Percentiles rank a stretch among this genome's conserved stretches.
Evolutionary conservation across 2,113 vertebrate genomes (phyloP).

Genomic region (Coptodon rendalli): DNA sequence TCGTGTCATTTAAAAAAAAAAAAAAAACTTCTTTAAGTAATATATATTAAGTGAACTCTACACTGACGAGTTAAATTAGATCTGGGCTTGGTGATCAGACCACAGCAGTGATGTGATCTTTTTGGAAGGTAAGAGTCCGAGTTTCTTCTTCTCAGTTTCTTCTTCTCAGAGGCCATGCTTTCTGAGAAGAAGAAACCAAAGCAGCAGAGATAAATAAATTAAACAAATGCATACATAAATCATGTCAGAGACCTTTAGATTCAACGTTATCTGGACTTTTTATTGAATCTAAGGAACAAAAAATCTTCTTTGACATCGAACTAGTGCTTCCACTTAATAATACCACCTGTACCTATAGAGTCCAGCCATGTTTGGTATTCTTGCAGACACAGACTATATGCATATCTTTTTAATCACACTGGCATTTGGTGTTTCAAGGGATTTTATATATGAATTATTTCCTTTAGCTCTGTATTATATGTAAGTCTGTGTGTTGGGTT

Average conservation of each 20-base stretch:
- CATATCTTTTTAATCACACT: neutral
- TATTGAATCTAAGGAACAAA: neutral
- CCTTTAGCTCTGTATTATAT: neutral
- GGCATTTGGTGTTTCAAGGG: neutral
- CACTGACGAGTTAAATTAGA: neutral
- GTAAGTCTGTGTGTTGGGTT: neutral
- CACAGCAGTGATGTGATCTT: neutral
- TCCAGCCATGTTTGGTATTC: neutral
- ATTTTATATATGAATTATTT: neutral
- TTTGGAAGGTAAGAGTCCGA: neutral
- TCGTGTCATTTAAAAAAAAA: neutral
- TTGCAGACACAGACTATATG: neutral
- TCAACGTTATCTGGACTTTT: neutral
- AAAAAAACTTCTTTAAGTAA: neutral
- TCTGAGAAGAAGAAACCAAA: neutral
- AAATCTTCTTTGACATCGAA: neutral
- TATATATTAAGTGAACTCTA: neutral
- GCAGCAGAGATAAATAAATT: neutral
- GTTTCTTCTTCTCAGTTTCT: neutral
- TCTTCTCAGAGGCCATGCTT: neutral
- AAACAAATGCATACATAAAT: neutral
- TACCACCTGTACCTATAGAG: neutral
- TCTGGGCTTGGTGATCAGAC: neutral
- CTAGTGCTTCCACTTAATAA: neutral
- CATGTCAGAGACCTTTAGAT: neutral